Conservation (phyloP, 2,888 invertebrate genomes). For the Troglohyphantes excavatus region DNA sequence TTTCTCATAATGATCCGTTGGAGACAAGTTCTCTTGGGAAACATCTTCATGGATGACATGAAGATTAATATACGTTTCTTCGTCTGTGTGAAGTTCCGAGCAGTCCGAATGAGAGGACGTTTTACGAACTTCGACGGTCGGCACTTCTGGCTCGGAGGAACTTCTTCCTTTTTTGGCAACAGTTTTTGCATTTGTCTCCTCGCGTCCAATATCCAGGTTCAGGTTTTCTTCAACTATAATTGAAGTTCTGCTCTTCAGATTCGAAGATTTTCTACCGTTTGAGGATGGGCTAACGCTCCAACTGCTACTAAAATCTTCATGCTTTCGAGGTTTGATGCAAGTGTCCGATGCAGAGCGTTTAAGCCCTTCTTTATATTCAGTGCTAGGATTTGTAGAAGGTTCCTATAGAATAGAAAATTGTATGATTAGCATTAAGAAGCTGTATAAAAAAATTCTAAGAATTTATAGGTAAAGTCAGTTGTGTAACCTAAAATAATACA, state of each 20-base stretch:
- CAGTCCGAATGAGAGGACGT: slow-evolving; percentile 5
- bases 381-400: neutral
- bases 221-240: slow-evolving; percentile 41
- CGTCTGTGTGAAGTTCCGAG: slow-evolving; percentile 22
- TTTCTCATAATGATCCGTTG: neutral
- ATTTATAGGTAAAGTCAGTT: too few species aligned
- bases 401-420: too few species aligned
- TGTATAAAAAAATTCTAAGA: too few species aligned
- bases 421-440: too few species aligned
- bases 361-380: neutral
- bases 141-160: slow-evolving; percentile 1
- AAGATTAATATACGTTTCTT: slow-evolving; percentile 33
- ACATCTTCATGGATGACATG: slow-evolving; percentile 30
- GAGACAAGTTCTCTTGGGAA: slow-evolving; percentile 17
- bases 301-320: slow-evolving; percentile 6
- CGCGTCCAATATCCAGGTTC: neutral
- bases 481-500: too few species aligned
- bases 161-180: neutral
- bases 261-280: neutral
- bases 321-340: neutral
- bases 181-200: neutral
- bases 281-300: neutral
- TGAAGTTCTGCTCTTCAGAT: neutral
- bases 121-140: neutral
- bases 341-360: slow-evolving; percentile 43